phyloP scores from a whole-genome alignment of 92 coral and sea anemone genomes.

The Siderastrea radians region DNA sequence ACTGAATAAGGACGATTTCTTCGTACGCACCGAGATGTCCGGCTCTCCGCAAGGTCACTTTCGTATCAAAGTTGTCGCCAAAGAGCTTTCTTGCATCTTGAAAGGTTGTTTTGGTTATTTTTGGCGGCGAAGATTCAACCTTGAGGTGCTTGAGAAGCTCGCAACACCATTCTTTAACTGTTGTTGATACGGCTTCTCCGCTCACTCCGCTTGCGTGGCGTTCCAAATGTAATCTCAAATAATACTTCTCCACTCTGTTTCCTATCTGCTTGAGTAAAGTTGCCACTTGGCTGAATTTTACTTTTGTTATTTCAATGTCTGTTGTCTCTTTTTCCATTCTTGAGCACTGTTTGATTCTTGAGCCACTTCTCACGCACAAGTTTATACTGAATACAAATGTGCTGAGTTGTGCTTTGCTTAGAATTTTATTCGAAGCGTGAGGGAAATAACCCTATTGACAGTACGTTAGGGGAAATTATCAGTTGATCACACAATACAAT shows the following conservation, averaged over 20 bases:
- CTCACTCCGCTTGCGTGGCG: not conserved
- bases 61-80: slow-evolving; percentile 34
- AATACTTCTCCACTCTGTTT: not conserved
- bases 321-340: not conserved
- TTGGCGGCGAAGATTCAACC: slow-evolving; percentile 18
- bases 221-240: not conserved
- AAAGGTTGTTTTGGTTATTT: slow-evolving; percentile 21
- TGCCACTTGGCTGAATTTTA: not conserved
- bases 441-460: not conserved
- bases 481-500: not conserved
- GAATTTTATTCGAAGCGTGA: not conserved
- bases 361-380: too few species aligned
- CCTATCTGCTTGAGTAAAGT: slow-evolving; percentile 3
- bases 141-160: slow-evolving; percentile 4
- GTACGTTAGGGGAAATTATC: not conserved
- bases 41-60: slow-evolving; percentile 18
- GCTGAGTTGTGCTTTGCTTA: not conserved
- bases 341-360: not conserved
- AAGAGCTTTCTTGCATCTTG: slow-evolving; percentile 31
- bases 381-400: not conserved
- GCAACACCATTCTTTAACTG: slow-evolving; percentile 7
- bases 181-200: slow-evolving; percentile 9
- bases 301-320: slow-evolving; percentile 19
- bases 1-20: slow-evolving; percentile 52
- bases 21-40: slow-evolving; percentile 43